Base-by-base conservation (phyloP, 1,140 invertebrate species). In the Drosophila suzukii region DNA sequence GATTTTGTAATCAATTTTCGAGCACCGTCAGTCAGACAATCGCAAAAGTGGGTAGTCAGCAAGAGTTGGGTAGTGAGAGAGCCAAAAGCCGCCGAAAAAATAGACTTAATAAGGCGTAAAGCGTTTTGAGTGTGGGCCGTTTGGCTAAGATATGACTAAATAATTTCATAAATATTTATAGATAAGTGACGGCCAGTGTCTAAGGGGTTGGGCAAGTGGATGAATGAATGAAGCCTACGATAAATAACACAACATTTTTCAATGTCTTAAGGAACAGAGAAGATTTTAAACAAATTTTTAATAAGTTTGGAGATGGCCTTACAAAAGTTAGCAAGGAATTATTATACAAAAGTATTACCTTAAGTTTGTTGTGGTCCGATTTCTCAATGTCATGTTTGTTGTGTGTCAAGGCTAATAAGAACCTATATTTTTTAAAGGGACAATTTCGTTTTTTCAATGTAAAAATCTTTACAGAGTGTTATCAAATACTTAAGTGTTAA, bases 111-210 rank as follows among this genome's bases (percentile, higher is more conserved):
- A 89, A 80, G 80, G 72, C 84, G 84, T 78, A 65, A 78, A 89
- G 51, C 54, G 62, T 30, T 34, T 86, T 73, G 58, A 47, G 73
- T 76, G 84, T 88, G 56, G 84, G 84, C 71, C 75, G 58, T 63
- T 55, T 44, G 49, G 47, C 71, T 44, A 66, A 78, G 82, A 82
- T 86, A 86, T 72, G 75, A 32, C 78, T 86, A 85, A 85, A 78
- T 85, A 86, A 66, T 81, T 86, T 63, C 66, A 81, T 86, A 63
- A 75, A 81, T 86, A 78, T 81, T 81, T 75, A 57, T 63, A 86
- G 68, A 85, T 85, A 78, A 76, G 50, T 57, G 73, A 32, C 53
- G 41, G 47, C 3, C 50, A 17, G 41, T 15, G 32, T 11, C 30
- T 36, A 46, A 15, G 20, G 6, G 15, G 51, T 41, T 73, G 67